Base-by-base conservation (phyloP, 2,113 vertebrate species). In the Orycteropus afer region DNA sequence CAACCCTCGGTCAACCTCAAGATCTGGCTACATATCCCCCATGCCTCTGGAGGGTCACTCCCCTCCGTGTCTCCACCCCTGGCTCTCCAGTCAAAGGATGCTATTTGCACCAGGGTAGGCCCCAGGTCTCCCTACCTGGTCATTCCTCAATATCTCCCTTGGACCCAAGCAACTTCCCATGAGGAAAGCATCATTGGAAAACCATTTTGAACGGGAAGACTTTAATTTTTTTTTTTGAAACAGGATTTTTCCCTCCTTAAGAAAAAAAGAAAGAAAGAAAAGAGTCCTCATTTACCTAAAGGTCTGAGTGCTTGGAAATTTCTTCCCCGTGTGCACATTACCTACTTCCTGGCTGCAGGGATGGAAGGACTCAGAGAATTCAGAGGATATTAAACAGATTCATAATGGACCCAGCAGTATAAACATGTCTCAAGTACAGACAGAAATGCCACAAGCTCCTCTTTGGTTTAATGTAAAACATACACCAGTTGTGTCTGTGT, bases 381-480 rank as follows among this genome's bases (percentile, higher is more conserved):
- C 4, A 0, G 94, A 96, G 96, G 98, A 97, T 95, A 96, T 96
- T 97, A 97, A 98, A 95, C 98, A 98, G 98, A 96, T 97, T 97
- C 95, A 74, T 86, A 87, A 90, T 97, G 96, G 97, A 95, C 94
- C 51, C 69, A 65, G 71, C 93, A 78, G 88, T 67, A 83, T 98
- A 98, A 98, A 98, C 97, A 98, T 8, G 40, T 95, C 97, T 87
- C 95, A 89, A 95, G 94, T 83, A 97, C 98, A 98, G 97, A 97
- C 95, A 96, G 96, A 78, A 98, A 94, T 51, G 85, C 92, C 95
- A 95, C 97, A 92, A 94, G 65, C 92, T 93, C 91, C 95, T 49
- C 73, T 65, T 71, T n/a, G 55, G 49, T 78, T 84, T 97, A 96
- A 98, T 83, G 93, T 95, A 95, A 98, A 98, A 95, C 96, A 97